Conservation (phyloP, 2,888 invertebrate genomes). For the Nomada lathburiana region DNA sequence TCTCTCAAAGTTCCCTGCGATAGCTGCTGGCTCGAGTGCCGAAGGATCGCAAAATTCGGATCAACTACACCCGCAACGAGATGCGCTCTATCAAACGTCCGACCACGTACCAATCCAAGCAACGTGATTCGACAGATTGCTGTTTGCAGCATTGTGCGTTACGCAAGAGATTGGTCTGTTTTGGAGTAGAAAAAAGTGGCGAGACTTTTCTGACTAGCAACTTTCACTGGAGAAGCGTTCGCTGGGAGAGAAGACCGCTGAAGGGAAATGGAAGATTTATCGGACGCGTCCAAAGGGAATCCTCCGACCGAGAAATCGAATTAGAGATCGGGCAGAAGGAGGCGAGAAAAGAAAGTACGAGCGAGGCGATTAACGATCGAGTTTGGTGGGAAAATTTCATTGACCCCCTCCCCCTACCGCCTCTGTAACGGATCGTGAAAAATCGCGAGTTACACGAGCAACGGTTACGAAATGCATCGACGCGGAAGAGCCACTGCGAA, state of each 20-base stretch:
- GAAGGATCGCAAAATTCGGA: slow-evolving; percentile 3
- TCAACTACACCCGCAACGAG: neutral
- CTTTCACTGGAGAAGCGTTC: slow-evolving; percentile 31
- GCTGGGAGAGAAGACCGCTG: slow-evolving; percentile 4
- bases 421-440: neutral
- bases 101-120: neutral
- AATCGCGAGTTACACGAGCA: neutral
- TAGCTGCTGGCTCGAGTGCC: neutral
- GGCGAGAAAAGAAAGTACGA: slow-evolving; percentile 17
- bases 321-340: neutral
- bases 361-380: neutral
- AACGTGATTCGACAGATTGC: neutral
- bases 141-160: neutral
- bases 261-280: neutral
- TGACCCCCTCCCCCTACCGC: neutral
- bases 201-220: slow-evolving; percentile 3
- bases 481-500: slow-evolving; percentile 45
- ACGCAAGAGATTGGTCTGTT: no score
- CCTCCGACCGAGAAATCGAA: neutral
- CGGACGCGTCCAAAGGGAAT: neutral
- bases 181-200: slow-evolving; percentile 7
- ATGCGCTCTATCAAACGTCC: neutral
- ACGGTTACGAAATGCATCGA: slow-evolving; percentile 21
- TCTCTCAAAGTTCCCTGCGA: slow-evolving; percentile 62
- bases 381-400: slow-evolving; percentile 11